A percentile compares a stretch with the other conserved stretches of the same genome.
phyloP scores from a whole-genome alignment of 2,797 vertebrate genomes.

The Sternotherus odoratus region DNA sequence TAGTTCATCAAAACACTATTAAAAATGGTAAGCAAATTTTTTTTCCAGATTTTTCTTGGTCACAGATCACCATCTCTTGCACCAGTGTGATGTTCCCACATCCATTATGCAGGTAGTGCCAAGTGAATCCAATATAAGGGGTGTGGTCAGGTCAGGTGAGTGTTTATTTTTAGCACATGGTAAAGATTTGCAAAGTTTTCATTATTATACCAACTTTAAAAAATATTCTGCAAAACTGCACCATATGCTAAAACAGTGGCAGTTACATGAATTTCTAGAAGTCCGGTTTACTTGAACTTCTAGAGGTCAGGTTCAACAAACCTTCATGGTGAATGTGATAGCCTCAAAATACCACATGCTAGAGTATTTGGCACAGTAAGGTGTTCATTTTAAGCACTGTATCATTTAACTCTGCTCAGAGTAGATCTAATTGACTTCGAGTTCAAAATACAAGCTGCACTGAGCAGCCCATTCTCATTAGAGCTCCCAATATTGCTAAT shows the following conservation, averaged over 20 bases:
- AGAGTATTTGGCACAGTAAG: neutral
- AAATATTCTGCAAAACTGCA: neutral
- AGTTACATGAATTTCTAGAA: neutral
- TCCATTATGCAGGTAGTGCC: neutral
- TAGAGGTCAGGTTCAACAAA: neutral
- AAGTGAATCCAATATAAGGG: neutral
- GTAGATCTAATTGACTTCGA: neutral
- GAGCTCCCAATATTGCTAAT: neutral
- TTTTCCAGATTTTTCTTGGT: neutral
- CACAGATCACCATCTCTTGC: neutral
- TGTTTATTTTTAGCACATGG: neutral
- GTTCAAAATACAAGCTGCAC: neutral
- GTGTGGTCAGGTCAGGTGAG: fast-evolving
- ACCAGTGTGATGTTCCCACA: neutral
- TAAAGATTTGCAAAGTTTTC: neutral
- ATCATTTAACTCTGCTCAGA: neutral
- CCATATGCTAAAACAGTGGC: neutral
- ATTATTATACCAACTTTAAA: neutral
- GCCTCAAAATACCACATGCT: neutral
- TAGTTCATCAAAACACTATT: neutral
- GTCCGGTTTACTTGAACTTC: neutral
- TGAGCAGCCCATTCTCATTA: neutral
- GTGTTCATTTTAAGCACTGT: neutral
- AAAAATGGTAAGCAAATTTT: neutral
- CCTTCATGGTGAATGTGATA: neutral